Percentiles rank a stretch among this genome's conserved stretches.
phyloP scores from a whole-genome alignment of 2,888 invertebrate genomes.

The Cantharis nigra region DNA sequence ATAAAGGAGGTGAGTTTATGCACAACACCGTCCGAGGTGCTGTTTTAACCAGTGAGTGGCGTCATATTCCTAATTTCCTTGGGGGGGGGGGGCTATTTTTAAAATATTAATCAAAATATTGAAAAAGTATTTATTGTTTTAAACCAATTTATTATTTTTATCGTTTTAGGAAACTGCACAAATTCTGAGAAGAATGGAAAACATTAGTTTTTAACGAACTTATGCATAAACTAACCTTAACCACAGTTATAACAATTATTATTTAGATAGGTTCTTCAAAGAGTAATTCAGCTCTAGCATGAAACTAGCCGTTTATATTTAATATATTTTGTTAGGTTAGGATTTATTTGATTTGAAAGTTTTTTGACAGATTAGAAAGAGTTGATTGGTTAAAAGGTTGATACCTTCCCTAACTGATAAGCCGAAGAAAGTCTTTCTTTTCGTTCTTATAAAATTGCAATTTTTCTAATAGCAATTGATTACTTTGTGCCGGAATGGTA shows the following conservation, averaged over 20 bases:
- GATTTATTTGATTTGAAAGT: background rate
- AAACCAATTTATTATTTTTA: too few species aligned
- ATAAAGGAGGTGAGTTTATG: too few species aligned
- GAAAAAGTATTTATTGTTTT: too few species aligned
- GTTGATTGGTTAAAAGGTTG: background rate
- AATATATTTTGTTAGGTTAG: background rate
- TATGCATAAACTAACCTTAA: background rate
- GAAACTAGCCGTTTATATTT: background rate
- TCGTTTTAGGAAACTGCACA: too few species aligned
- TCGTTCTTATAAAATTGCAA: background rate
- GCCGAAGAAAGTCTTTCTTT: background rate
- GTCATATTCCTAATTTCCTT: too few species aligned
- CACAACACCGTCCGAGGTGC: too few species aligned
- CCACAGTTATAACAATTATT: background rate
- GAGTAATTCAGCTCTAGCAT: background rate
- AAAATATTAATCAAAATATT: too few species aligned
- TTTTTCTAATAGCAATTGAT: background rate
- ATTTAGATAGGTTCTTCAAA: background rate
- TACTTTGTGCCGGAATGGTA: conserved; percentile 11
- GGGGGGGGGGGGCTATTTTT: too few species aligned
- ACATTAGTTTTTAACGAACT: too few species aligned
- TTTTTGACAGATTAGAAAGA: background rate
- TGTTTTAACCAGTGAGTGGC: too few species aligned
- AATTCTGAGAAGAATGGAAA: too few species aligned
- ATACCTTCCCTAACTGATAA: too few species aligned